These are phyloP conservation scores for Damaliscus lunatus DNA, from an alignment of 2,113 vertebrate species.

Conservation along the genomic window DNA sequence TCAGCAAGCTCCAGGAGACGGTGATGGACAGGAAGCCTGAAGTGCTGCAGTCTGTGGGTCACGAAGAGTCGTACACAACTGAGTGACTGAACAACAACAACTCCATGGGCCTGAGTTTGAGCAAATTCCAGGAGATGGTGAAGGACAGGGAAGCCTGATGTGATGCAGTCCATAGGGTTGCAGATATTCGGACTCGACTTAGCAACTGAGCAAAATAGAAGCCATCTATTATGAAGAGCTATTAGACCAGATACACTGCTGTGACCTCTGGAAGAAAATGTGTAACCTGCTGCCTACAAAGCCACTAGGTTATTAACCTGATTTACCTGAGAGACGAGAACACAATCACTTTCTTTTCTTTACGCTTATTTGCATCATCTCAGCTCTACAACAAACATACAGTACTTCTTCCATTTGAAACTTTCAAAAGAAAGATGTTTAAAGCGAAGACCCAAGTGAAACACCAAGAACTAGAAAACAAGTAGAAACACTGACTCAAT, in stretches of 20 bases:
- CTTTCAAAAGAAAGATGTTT: not conserved
- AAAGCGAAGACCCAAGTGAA: not conserved
- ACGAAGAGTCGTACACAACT: fast-evolving
- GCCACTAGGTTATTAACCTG: not conserved
- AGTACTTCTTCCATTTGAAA: not conserved
- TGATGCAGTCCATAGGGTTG: not conserved
- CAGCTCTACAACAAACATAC: not conserved
- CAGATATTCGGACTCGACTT: fast-evolving
- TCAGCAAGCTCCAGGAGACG: not conserved
- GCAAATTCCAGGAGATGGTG: not conserved
- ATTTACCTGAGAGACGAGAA: not conserved
- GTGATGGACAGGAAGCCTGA: not conserved
- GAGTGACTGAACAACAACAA: not conserved
- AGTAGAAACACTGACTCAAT: not conserved
- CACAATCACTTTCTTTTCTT: not conserved
- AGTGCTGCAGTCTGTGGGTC: not conserved
- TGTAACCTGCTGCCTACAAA: not conserved
- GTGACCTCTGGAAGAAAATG: not conserved
- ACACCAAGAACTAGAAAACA: not conserved
- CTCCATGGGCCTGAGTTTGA: not conserved
- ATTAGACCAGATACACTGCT: not conserved
- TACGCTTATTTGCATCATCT: not conserved
- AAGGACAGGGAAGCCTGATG: not conserved
- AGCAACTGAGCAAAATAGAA: not conserved
- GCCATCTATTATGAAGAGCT: not conserved